These are phyloP conservation scores for Nematostella vectensis DNA, from an alignment of 92 coral and sea anemone species.

Conservation along the genomic window DNA sequence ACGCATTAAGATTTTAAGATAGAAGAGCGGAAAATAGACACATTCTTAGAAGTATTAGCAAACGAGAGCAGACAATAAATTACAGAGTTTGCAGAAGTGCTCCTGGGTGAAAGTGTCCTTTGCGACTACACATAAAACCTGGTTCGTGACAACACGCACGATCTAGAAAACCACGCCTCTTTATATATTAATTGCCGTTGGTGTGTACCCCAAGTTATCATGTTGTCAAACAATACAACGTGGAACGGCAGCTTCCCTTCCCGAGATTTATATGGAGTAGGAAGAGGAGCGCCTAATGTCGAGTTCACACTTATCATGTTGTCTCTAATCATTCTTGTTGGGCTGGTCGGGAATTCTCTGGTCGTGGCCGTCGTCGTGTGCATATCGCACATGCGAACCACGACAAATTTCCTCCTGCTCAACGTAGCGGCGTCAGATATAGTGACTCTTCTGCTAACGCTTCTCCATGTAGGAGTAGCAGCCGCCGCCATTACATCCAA, in stretches of 20 bases:
- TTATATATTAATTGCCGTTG: too few species aligned
- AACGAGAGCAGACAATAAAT: too few species aligned
- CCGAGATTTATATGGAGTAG: not conserved
- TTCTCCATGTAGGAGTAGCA: conserved; percentile 15
- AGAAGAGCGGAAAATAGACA: too few species aligned
- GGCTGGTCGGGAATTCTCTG: conserved; percentile 42
- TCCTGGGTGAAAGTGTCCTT: too few species aligned
- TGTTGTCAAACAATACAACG: not conserved
- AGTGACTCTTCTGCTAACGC: conserved; percentile 26
- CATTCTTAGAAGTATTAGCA: too few species aligned
- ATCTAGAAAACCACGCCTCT: too few species aligned
- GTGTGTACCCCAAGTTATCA: too few species aligned
- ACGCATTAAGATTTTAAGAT: too few species aligned
- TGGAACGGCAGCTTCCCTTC: not conserved
- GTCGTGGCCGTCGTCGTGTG: conserved; percentile 29
- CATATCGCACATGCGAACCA: conserved; percentile 34
- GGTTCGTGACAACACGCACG: too few species aligned
- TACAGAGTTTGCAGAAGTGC: too few species aligned
- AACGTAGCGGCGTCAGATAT: conserved; percentile 59
- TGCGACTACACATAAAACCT: too few species aligned
- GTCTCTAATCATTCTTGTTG: conserved; percentile 35
- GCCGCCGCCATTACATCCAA: not conserved
- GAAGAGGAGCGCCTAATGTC: not conserved
- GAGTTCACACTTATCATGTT: conserved; percentile 5
- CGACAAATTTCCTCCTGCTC: conserved; percentile 35